phyloP scores from a whole-genome alignment of 2,888 invertebrate species.

The Toxonevra muliebris region DNA sequence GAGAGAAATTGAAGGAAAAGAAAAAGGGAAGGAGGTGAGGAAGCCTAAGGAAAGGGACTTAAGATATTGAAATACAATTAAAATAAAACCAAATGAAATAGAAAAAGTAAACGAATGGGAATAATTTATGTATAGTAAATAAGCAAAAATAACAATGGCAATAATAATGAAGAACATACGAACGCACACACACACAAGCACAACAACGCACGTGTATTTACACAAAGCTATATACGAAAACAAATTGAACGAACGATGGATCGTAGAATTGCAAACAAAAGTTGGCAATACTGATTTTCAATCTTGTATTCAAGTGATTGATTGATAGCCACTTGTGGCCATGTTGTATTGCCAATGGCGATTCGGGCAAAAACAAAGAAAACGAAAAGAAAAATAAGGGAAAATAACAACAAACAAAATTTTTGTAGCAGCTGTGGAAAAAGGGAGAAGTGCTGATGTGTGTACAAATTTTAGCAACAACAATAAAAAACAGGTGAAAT shows the following conservation, averaged over 20 bases:
- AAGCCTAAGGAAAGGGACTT: too few relatives aligned
- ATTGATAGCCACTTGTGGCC: slow-evolving; percentile 30
- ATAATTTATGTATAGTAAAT: neutral
- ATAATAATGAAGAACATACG: slow-evolving; percentile 7
- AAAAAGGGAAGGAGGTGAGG: too few relatives aligned
- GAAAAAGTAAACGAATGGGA: too few relatives aligned
- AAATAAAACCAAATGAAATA: too few relatives aligned
- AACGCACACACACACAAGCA: too few relatives aligned
- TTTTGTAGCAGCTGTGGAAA: too few relatives aligned
- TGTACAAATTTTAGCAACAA: too few relatives aligned
- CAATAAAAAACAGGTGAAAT: too few relatives aligned
- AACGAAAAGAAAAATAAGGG: neutral
- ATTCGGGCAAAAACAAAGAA: neutral
- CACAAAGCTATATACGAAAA: neutral
- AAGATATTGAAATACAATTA: too few relatives aligned
- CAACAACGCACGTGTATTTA: too few relatives aligned
- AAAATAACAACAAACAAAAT: neutral
- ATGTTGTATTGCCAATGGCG: neutral
- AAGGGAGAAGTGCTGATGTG: too few relatives aligned
- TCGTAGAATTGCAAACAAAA: neutral
- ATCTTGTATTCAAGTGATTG: slow-evolving; percentile 24
- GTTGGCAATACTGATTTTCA: slow-evolving; percentile 19
- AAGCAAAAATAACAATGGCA: slow-evolving; percentile 11
- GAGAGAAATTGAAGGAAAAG: too few relatives aligned
- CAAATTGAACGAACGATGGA: neutral